These are phyloP conservation scores for Hypena proboscidalis DNA, from an alignment of 2,888 invertebrate species.

Conservation along the genomic window DNA sequence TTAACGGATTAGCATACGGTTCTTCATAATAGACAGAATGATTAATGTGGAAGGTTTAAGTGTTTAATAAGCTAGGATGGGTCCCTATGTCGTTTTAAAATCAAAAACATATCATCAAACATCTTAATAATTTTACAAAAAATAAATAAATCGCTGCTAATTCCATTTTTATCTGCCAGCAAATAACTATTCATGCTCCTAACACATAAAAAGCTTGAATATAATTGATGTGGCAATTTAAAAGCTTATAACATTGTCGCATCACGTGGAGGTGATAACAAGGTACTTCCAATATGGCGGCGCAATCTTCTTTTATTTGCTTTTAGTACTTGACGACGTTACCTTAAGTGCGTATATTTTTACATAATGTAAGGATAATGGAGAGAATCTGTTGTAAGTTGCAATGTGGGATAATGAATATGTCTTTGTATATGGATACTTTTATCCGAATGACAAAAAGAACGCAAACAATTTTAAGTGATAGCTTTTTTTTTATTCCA, in stretches of 20 bases:
- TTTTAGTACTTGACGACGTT: conserved; percentile 20
- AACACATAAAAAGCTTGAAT: conserved; percentile 2
- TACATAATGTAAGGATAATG: conserved; percentile 9
- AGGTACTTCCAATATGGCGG: conserved; percentile 23
- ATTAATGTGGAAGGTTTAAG: too few relatives aligned
- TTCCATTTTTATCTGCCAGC: background rate
- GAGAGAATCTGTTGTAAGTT: background rate
- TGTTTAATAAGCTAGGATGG: too few relatives aligned
- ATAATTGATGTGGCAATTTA: conserved; percentile 17
- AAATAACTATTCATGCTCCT: background rate
- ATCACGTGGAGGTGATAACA: conserved; percentile 21
- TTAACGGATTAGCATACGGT: too few relatives aligned
- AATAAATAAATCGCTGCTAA: background rate
- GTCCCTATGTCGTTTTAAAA: too few relatives aligned
- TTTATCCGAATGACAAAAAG: too few relatives aligned
- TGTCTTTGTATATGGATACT: too few relatives aligned
- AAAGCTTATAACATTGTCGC: conserved; percentile 27
- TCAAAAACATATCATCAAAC: too few relatives aligned
- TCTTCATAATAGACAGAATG: too few relatives aligned
- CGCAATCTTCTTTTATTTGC: conserved; percentile 42
- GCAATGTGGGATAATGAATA: too few relatives aligned
- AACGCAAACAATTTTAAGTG: too few relatives aligned
- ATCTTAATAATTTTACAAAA: too few relatives aligned
- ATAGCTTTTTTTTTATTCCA: too few relatives aligned
- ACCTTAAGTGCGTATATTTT: conserved; percentile 25